These are phyloP conservation scores for Phenacoccus solenopsis DNA, from an alignment of 1,140 invertebrate genomes.

Conservation along the genomic window DNA sequence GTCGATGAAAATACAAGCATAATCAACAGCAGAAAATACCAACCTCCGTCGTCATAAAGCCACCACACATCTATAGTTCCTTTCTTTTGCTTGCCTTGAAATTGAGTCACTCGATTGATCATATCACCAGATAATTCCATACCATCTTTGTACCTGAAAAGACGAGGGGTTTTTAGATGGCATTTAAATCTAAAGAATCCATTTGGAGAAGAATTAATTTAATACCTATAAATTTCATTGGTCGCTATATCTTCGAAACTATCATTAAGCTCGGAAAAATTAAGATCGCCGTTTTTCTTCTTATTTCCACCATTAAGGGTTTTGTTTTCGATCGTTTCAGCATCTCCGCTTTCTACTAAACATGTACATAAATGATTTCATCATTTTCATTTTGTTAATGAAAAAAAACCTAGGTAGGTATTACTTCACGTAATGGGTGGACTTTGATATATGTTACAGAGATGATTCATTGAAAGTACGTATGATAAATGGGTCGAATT, in stretches of 20 bases:
- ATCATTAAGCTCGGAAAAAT: neutral
- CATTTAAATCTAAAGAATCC: no score
- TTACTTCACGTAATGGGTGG: no score
- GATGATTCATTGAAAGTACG: no score
- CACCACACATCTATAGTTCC: conserved; percentile 96
- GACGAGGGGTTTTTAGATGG: neutral
- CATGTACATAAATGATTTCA: no score
- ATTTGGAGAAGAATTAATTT: neutral
- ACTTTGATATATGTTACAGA: no score
- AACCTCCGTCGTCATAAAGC: conserved; percentile 84
- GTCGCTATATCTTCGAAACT: neutral
- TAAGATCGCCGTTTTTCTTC: neutral
- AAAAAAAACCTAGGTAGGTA: no score
- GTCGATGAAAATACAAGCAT: neutral
- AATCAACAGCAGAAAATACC: neutral
- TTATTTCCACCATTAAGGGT: neutral
- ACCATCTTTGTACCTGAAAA: conserved; percentile 39
- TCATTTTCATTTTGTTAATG: no score
- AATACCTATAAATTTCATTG: neutral
- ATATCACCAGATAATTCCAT: conserved; percentile 45
- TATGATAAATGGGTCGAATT: no score
- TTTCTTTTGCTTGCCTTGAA: conserved; percentile 59
- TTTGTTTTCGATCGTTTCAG: neutral
- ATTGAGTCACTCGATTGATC: conserved; percentile 52
- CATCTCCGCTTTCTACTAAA: neutral